These are phyloP conservation scores for Perdita meconis DNA, from an alignment of 2,888 invertebrate species.

Conservation along the genomic window DNA sequence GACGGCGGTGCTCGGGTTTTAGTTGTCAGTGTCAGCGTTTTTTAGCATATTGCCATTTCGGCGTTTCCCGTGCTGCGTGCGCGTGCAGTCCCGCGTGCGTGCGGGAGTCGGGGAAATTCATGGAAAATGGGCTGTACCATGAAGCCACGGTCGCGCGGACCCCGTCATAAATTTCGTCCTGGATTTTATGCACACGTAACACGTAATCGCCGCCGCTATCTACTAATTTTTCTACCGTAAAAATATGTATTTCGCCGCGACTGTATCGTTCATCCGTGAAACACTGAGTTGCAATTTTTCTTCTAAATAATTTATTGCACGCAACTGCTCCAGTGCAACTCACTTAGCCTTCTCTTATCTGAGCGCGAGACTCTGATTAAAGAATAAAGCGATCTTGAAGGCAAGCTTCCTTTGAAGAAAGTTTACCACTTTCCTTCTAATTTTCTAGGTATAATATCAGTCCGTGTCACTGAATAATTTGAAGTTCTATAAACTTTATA, in stretches of 20 bases:
- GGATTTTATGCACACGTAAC: conserved; percentile 20
- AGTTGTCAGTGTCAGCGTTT: conserved; percentile 72
- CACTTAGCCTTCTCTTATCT: conserved; percentile 15
- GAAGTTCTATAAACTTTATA: too few species aligned
- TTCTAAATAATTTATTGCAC: conserved; percentile 40
- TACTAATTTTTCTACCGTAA: conserved; percentile 28
- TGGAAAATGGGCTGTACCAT: conserved; percentile 32
- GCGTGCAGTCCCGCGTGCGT: conserved; percentile 43
- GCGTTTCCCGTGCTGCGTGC: conserved; percentile 60
- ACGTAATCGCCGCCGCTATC: conserved; percentile 34
- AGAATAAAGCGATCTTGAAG: conserved; percentile 2
- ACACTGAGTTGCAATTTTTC: neutral
- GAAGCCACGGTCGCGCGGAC: conserved; percentile 19
- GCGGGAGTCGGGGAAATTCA: conserved; percentile 29
- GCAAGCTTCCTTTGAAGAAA: neutral
- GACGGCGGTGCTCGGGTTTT: conserved; percentile 57
- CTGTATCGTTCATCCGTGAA: neutral
- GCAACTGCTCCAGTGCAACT: neutral
- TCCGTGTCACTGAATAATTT: too few species aligned
- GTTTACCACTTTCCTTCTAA: too few species aligned
- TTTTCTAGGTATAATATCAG: too few species aligned
- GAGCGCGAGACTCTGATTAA: neutral
- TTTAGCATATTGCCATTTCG: conserved; percentile 72
- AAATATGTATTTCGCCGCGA: conserved; percentile 8
- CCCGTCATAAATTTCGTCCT: conserved; percentile 35